Evolutionary conservation across 1,140 invertebrate genomes (phyloP).

Genomic region (Copidosoma floridanum): DNA sequence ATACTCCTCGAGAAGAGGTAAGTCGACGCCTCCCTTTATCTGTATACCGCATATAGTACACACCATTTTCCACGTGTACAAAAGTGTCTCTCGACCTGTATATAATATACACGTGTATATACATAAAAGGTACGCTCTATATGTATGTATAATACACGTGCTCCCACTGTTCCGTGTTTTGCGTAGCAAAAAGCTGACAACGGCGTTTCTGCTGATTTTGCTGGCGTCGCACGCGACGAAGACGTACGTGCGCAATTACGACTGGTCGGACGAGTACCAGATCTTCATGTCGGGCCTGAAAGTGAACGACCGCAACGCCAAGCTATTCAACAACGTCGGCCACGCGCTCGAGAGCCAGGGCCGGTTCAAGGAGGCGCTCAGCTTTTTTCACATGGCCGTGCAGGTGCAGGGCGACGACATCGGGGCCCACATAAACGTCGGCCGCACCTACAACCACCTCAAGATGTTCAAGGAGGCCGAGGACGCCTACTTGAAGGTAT

Average conservation of each 20-base stretch:
- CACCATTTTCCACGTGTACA: no score
- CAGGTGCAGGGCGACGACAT: constrained; percentile 94
- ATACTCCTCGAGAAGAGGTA: no score
- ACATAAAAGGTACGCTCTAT: no score
- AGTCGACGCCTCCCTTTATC: background rate
- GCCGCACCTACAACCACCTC: constrained; percentile 89
- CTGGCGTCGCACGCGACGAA: constrained; percentile 77
- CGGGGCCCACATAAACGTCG: constrained; percentile 95
- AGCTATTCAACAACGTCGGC: constrained; percentile 95
- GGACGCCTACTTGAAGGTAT: constrained; percentile 80
- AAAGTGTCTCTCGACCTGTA: no score
- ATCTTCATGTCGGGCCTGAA: constrained; percentile 89
- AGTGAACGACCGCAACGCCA: constrained; percentile 90
- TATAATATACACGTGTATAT: no score
- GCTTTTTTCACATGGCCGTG: constrained; percentile 90
- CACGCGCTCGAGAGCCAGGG: constrained; percentile 88
- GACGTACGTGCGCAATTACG: constrained; percentile 82
- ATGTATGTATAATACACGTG: no score
- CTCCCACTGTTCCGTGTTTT: background rate
- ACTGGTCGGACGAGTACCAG: constrained; percentile 90
- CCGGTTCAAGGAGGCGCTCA: constrained; percentile 79
- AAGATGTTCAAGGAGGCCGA: constrained; percentile 90
- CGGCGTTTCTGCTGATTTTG: constrained; percentile 64
- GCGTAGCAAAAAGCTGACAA: constrained; percentile 61
- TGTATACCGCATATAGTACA: no score